Evolutionary conservation across 92 coral and sea anemone genomes (phyloP), one percentile per base, ranked within the genome.

Genomic region (Micromussa lordhowensis): DNA sequence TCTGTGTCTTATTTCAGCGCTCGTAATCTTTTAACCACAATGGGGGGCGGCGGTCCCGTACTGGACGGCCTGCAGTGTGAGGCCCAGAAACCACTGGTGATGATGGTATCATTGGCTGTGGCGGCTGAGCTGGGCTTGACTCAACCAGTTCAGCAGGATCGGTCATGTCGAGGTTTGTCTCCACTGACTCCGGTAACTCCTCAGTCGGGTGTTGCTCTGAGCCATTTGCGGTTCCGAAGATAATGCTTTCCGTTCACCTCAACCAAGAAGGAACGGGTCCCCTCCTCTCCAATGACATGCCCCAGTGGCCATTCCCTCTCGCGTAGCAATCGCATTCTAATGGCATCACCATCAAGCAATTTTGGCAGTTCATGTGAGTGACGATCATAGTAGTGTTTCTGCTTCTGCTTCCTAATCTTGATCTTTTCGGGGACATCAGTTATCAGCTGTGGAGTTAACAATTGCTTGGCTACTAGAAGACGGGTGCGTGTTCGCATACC

Each of bases 41-140:
- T 72, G 89, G 89, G 9, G 63, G 83, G 89, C 82, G 89, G 76
- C 55, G 63, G 30, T 86, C 77, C 38, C 61, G 83, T 31, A 77
- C 75, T 86, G 89, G 83, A 77, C 84, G 66, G 61, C 89, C 48
- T 76, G 14, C 71, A 57, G 71, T 30, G 8, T 32, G 59, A 58
- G 30, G 83, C 82, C 16, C 82, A 9, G 82, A 68, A 85, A 58
- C 89, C 18, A 35, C 55, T 57, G 89, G 81, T 35, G 83, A 22
- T 34, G 82, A 75, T 55, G 82, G 83, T 6, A 76, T 31, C 55
- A 31, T 76, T 63, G 89, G 89, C 58, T 16, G 83, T 35, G 57
- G 38, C 74, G 31, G 35, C 38, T 85, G 54, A 64, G 78, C 80
- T 77, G 80, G 58, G 80, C 59, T 77, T 77, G 86, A 68, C 78